Conservation (phyloP, 1,140 invertebrate species). For the Meloidogyne exigua region DNA sequence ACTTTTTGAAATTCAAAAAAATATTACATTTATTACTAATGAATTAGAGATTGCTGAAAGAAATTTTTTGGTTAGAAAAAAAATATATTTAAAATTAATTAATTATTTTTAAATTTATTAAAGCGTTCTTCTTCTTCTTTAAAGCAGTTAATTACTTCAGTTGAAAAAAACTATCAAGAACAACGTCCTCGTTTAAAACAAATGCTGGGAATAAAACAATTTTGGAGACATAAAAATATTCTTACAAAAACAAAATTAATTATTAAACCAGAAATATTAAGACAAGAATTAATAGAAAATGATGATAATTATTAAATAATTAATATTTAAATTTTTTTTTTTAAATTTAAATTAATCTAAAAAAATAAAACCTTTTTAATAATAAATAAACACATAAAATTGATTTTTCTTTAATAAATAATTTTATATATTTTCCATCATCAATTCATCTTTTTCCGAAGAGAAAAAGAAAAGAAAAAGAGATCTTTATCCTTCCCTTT, state of each 20-base stretch:
- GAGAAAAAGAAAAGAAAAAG: background rate
- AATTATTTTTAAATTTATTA: background rate
- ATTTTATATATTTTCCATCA: background rate
- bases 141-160: background rate
- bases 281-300: background rate
- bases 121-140: slow-evolving; percentile 3
- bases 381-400: no score
- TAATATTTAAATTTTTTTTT: no score
- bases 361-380: no score
- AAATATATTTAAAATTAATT: background rate
- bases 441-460: background rate
- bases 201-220: background rate
- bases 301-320: background rate
- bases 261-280: slow-evolving; percentile 1
- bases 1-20: background rate
- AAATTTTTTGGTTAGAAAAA: background rate
- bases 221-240: background rate
- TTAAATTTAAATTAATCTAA: no score
- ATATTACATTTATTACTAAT: background rate
- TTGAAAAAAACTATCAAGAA: slow-evolving; percentile 4
- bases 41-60: background rate
- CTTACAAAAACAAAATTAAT: background rate
- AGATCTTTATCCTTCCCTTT: background rate
- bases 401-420: no score
- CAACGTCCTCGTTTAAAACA: slow-evolving; percentile 2